phyloP scores from a whole-genome alignment of 1,140 invertebrate species.

The Ladona fulva region DNA sequence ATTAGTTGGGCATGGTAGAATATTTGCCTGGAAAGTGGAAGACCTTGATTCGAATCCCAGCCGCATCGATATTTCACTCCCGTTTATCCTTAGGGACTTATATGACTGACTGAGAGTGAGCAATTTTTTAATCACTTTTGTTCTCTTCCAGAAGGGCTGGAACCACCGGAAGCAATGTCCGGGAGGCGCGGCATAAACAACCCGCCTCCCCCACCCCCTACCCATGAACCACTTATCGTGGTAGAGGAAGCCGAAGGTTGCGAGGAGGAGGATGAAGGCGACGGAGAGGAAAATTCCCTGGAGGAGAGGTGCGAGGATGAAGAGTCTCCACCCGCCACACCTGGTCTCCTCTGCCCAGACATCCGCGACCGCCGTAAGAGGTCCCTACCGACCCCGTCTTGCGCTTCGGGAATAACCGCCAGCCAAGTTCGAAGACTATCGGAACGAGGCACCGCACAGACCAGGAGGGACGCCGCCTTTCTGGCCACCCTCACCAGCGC shows the following conservation, averaged over 20 bases:
- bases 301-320: conserved; percentile 47
- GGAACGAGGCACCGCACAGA: conserved; percentile 53
- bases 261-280: conserved; percentile 52
- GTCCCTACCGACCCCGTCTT: conserved; percentile 69
- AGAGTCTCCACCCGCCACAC: conserved; percentile 60
- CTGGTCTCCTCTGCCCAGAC: conserved; percentile 65
- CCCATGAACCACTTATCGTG: conserved; percentile 62
- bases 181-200: conserved; percentile 33
- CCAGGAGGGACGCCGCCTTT: conserved; percentile 64
- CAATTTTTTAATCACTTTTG: too few species aligned
- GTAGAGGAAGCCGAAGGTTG: conserved; percentile 61
- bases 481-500: conserved; percentile 66
- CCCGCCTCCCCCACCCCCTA: conserved; percentile 26
- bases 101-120: too few species aligned
- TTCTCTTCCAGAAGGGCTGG: neutral
- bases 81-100: too few species aligned
- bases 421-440: conserved; percentile 71
- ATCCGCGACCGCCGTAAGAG: conserved; percentile 55
- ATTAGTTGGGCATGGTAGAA: too few species aligned
- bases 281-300: conserved; percentile 32
- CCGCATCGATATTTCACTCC: too few species aligned
- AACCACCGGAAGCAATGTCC: neutral
- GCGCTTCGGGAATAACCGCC: conserved; percentile 71
- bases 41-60: too few species aligned
- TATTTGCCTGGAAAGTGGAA: too few species aligned